Conservation (phyloP, 2,888 invertebrate species). For the Campoplex nolae region DNA sequence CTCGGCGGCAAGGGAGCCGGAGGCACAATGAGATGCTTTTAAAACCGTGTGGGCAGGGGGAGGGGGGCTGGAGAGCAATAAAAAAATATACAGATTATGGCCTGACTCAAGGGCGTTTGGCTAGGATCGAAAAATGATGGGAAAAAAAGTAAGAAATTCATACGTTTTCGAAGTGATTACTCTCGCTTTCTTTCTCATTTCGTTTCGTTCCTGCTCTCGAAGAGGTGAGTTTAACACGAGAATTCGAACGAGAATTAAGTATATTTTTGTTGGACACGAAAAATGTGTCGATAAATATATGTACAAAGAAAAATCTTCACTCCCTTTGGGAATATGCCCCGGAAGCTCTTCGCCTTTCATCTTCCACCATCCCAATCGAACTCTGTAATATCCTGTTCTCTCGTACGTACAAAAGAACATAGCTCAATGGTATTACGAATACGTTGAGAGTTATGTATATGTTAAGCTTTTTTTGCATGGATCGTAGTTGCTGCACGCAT, state of each 20-base stretch:
- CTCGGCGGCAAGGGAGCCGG: neutral
- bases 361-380: conserved; percentile 18
- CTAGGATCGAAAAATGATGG: too few species aligned
- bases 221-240: neutral
- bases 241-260: neutral
- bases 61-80: neutral
- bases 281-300: neutral
- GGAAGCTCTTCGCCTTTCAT: conserved; percentile 30
- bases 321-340: conserved; percentile 24
- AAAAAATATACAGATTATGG: too few species aligned
- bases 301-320: neutral
- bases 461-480: conserved; percentile 21
- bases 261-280: neutral
- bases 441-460: neutral
- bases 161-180: too few species aligned
- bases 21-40: neutral
- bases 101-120: too few species aligned
- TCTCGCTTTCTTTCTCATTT: too few species aligned
- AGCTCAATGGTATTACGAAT: neutral
- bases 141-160: too few species aligned
- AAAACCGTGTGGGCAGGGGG: too few species aligned
- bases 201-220: too few species aligned
- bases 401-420: conserved; percentile 5
- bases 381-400: neutral
- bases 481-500: neutral